phyloP scores from a whole-genome alignment of 2,113 vertebrate genomes.

The Hystrix cristata region DNA sequence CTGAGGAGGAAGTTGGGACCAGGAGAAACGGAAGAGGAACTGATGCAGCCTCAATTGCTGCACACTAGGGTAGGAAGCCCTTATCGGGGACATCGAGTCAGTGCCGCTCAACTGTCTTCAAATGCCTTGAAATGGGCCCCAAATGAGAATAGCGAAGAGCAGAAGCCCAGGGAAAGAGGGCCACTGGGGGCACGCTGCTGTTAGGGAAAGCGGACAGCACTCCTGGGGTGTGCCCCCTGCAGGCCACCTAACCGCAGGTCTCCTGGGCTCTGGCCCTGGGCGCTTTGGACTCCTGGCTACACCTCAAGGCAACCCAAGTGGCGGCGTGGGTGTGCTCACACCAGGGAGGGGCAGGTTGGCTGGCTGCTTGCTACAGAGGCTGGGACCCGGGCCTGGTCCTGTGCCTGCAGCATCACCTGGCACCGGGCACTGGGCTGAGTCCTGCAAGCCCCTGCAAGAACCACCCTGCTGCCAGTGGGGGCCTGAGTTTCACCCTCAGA shows the following conservation, averaged over 20 bases:
- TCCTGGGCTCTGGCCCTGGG: not conserved
- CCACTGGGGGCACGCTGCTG: not conserved
- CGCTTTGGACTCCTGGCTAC: not conserved
- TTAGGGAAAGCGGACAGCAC: not conserved
- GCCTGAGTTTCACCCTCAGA: fast-evolving
- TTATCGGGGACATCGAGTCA: fast-evolving
- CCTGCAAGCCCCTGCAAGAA: not conserved
- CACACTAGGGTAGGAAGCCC: fast-evolving
- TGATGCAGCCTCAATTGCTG: too few relatives aligned
- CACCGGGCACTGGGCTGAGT: not conserved
- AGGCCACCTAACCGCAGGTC: not conserved
- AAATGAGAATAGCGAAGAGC: not conserved
- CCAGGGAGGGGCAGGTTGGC: not conserved
- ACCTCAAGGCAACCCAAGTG: too few relatives aligned
- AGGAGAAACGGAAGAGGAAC: fast-evolving
- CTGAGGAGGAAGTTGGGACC: not conserved
- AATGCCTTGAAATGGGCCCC: fast-evolving
- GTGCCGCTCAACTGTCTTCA: not conserved
- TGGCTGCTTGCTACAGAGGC: not conserved
- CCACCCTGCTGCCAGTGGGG: not conserved
- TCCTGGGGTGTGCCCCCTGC: not conserved
- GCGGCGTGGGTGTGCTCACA: not conserved
- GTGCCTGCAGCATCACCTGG: too few relatives aligned
- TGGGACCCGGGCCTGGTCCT: not conserved
- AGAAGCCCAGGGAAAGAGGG: not conserved